Conservation (phyloP, 2,797 vertebrate genomes). For the Pantherophis alleghaniensis region DNA sequence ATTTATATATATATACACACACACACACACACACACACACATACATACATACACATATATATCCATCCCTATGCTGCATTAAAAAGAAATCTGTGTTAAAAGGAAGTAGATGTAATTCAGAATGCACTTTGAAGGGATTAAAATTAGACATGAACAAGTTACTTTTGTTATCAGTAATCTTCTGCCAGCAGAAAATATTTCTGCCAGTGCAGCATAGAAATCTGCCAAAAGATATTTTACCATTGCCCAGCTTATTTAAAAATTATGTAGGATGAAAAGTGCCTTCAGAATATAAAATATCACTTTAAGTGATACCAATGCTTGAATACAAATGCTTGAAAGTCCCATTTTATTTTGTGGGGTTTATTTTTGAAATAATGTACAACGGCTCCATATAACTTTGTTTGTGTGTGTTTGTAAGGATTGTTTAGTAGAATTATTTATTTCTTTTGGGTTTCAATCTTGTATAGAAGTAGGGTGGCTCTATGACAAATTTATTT, state of each 20-base stretch:
- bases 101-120: not conserved
- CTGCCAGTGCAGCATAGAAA: not conserved
- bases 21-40: no score
- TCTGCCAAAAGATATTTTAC: not conserved
- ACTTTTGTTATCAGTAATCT: not conserved
- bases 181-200: not conserved
- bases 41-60: not conserved
- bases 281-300: not conserved
- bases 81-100: not conserved
- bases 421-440: not conserved
- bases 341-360: not conserved
- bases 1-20: no score
- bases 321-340: not conserved
- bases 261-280: not conserved
- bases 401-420: not conserved
- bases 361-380: not conserved
- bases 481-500: not conserved
- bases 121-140: not conserved
- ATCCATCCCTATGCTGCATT: not conserved
- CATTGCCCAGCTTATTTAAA: not conserved
- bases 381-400: not conserved
- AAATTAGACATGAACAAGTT: not conserved
- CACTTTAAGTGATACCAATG: not conserved
- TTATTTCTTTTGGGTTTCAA: not conserved
- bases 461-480: not conserved